phyloP scores from a whole-genome alignment of 2,113 vertebrate species.

The Apaloderma vittatum region DNA sequence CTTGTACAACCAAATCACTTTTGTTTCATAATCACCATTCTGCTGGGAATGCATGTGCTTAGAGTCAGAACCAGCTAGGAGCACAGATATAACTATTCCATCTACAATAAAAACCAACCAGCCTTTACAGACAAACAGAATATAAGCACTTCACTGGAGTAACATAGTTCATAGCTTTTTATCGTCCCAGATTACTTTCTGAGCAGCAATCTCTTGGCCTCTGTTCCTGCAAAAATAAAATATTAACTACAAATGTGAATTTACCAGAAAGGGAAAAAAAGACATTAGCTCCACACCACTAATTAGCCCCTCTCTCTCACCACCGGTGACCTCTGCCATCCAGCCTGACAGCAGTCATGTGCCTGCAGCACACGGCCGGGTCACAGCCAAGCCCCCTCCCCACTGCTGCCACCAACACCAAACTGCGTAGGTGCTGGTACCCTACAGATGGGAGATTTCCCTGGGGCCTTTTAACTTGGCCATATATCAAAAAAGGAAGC shows the following conservation, averaged over 20 bases:
- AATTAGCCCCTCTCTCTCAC: neutral
- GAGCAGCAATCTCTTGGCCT: neutral
- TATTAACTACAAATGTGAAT: neutral
- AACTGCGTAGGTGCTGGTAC: accelerated
- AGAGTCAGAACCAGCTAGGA: neutral
- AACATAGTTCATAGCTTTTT: neutral
- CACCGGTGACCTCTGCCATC: accelerated
- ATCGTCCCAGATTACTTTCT: neutral
- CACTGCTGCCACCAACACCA: accelerated
- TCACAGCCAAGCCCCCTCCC: neutral
- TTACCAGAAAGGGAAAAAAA: neutral
- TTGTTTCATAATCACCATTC: neutral
- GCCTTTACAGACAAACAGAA: neutral
- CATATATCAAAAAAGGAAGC: neutral
- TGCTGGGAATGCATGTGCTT: neutral
- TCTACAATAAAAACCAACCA: neutral
- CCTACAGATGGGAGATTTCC: neutral
- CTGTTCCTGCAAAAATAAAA: neutral
- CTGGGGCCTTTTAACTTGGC: neutral
- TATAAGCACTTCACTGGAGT: neutral
- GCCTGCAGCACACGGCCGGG: accelerated
- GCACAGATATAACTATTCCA: neutral
- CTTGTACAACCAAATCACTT: neutral
- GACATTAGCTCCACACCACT: neutral
- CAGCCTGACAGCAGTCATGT: neutral